Evolutionary conservation across 2,113 vertebrate species (phyloP), one percentile per base, ranked within the genome.

Genomic region (Onychorhynchus coronatus): DNA sequence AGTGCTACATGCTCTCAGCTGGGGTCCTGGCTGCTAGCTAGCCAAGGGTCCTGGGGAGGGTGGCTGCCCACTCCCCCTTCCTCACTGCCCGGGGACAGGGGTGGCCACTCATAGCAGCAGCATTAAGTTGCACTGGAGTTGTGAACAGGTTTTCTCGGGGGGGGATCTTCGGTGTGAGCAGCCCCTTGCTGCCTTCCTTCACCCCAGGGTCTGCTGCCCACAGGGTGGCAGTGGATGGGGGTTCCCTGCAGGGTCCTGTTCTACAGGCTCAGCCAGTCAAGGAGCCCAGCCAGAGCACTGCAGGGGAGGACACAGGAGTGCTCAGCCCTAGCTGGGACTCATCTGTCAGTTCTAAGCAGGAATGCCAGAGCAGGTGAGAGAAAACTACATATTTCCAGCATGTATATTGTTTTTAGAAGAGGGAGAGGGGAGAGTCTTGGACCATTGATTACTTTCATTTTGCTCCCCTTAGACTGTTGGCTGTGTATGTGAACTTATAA

Each of bases 401-500:
- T 95, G 96, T 97, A 89, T 95, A 91, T 97, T 97, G 97, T 97
- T 97, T 97, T 97, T 98, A 97, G 96, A 95, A 96, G 95, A 95
- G 91, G 86, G 97, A 94, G 50, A 62, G 96, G 93, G 88, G 93
- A 87, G 93, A 97, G 87, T 97, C 88, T 94, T 97, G 97, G 97
- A 97, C 97, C 97, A 97, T 98, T 97, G 95, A 96, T 98, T 95
- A 95, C 82, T 95, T 97, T 98, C 65, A 85, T 97, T 97, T 98
- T 97, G 83, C 94, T 94, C 97, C 96, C 96, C 82, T 96, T 95
- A 98, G 97, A 96, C 94, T 97, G 97, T 97, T 97, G 97, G 98
- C 98, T 97, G 97, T 97, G 97, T 97, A 97, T 97, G 97, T 98
- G 97, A 98, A 97, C 95, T 98, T 97, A 95, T 91, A 94, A 98